A percentile compares a stretch with the other conserved stretches of the same genome.
Conservation (phyloP, 2,113 vertebrate genomes). For the Pitta sordida region DNA sequence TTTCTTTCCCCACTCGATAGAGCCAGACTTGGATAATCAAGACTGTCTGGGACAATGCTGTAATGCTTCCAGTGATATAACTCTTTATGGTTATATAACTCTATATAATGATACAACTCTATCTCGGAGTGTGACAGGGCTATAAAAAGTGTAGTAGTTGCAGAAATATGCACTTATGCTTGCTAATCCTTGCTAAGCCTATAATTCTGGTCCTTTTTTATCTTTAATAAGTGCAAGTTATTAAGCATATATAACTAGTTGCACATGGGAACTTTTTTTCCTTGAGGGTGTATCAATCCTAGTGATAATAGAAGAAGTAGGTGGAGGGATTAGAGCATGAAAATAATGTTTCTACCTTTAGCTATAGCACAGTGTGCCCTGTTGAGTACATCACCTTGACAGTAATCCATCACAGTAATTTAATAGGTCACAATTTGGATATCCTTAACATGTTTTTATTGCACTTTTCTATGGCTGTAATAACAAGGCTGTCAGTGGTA, state of each 20-base stretch:
- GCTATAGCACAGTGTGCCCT: conserved; percentile 27
- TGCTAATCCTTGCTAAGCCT: conserved; percentile 58
- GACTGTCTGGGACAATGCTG: conserved; percentile 52
- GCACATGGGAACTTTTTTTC: conserved; percentile 32
- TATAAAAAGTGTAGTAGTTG: conserved; percentile 65
- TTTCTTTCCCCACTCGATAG: neutral
- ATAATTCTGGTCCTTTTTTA: conserved; percentile 62
- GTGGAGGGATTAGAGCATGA: conserved; percentile 35
- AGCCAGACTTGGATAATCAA: conserved; percentile 53
- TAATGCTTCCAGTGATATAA: conserved; percentile 47
- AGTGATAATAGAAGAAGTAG: conserved; percentile 43
- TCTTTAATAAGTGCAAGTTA: conserved; percentile 53
- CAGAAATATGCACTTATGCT: conserved; percentile 34
- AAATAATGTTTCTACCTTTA: conserved; percentile 52
- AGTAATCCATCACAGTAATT: conserved; percentile 36
- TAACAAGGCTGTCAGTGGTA: neutral
- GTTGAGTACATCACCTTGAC: conserved; percentile 21
- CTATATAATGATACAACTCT: conserved; percentile 51
- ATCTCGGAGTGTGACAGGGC: conserved; percentile 38
- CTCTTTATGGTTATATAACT: conserved; percentile 49
- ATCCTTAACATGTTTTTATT: neutral
- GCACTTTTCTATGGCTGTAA: neutral
- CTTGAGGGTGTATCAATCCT: conserved; percentile 26
- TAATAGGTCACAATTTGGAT: conserved; percentile 8
- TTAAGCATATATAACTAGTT: conserved; percentile 58